Evolutionary conservation across 2,888 invertebrate species (phyloP).

Genomic region (Perizoma flavofasciatum): DNA sequence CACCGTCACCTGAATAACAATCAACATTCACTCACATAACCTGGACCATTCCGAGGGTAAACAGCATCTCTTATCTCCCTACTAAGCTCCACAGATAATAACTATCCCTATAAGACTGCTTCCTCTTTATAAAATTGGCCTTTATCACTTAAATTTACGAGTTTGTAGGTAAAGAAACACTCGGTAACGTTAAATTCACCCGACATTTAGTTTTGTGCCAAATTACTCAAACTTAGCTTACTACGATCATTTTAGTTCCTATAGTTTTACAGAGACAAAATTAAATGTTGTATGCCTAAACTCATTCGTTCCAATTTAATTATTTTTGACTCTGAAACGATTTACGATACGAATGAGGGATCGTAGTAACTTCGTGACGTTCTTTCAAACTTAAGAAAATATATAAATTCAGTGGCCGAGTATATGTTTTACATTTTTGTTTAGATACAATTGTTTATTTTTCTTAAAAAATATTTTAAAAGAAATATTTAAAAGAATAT

Average conservation of each 20-base stretch:
- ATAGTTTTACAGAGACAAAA: constrained; percentile 17
- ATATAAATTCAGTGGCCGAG: not conserved
- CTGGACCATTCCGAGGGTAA: constrained; percentile 12
- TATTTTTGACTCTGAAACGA: constrained; percentile 10
- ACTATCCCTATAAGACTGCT: not conserved
- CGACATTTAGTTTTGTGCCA: constrained; percentile 19
- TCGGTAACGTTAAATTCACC: constrained; percentile 7
- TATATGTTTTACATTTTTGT: not conserved
- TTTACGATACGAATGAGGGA: constrained; percentile 12
- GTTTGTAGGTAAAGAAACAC: constrained; percentile 12
- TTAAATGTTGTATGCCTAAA: constrained; percentile 10
- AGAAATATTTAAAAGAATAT: too few relatives aligned
- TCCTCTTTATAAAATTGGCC: not conserved
- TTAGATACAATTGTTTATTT: too few relatives aligned
- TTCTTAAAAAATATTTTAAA: too few relatives aligned
- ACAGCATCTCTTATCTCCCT: constrained; percentile 5
- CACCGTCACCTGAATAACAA: constrained; percentile 86
- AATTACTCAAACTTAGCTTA: constrained; percentile 17
- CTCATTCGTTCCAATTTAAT: constrained; percentile 15
- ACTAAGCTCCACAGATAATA: not conserved
- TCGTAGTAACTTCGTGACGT: constrained; percentile 12
- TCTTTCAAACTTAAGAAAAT: too few relatives aligned
- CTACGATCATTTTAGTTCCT: constrained; percentile 22
- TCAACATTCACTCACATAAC: constrained; percentile 26
- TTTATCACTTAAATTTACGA: constrained; percentile 6